Evolutionary conservation across 2,888 invertebrate genomes (phyloP), one percentile per base, ranked within the genome.

Genomic region (Cylindroiulus punctatus): DNA sequence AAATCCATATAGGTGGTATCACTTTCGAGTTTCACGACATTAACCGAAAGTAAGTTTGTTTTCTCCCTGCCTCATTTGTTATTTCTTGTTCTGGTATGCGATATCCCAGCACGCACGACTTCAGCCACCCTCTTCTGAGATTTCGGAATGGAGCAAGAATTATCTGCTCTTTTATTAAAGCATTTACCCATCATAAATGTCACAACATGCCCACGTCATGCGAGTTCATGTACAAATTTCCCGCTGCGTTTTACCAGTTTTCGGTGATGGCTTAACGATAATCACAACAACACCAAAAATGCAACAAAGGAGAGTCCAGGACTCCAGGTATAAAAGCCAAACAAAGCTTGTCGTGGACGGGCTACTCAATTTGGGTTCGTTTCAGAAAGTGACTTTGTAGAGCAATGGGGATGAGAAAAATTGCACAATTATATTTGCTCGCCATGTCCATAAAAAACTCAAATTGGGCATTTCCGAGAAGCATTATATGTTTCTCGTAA

Each of bases 201-300:
- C 76, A 76, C 76, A 76, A 76, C 76, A 76, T 76, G 30, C 30
- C 30, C 76, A 30, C 76, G 76, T 76, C 76, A 76, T 76, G 76
- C 76, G 76, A 76, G 76, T 76, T 76, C 76, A 76, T 76, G 76
- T 76, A 76, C 76, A 76, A 76, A 76, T 76, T 76, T 76, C 76
- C 76, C 76, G 76, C 76, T 76, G 76, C 30, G 76, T 30, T 32
- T 76, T 76, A 76, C 76, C 76, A 76, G 76, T 76, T 76, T 76
- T 76, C 76, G 76, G 76, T 14, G 76, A 76, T 76, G 76, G 76
- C 76, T 76, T 76, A 76, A 76, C 76, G 76, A 76, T 76, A 76
- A 30, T 76, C 76, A 30, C 76, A 26, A 32, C 76, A 76, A 76
- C 76, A 76, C 76, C 76, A 76, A 76, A 76, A 76, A 76, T 30